Percentiles rank a stretch among this genome's conserved stretches.
phyloP scores from a whole-genome alignment of 2,797 vertebrate genomes.

The Megaceryle alcyon region DNA sequence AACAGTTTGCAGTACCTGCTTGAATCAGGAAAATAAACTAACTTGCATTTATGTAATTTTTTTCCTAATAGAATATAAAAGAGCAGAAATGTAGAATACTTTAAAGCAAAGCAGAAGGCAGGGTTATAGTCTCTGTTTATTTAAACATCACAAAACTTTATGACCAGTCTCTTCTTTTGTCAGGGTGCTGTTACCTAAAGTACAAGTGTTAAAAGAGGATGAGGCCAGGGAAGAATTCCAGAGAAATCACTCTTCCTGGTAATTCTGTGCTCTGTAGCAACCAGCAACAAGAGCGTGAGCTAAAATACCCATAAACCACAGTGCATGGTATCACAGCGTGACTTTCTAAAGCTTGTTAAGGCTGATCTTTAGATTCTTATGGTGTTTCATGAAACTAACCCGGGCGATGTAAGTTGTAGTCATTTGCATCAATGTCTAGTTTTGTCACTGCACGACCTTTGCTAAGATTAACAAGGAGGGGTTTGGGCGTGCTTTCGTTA shows the following conservation, averaged over 20 bases:
- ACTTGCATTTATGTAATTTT: fast-evolving
- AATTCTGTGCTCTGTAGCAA: slow-evolving; percentile 8
- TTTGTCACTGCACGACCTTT: neutral
- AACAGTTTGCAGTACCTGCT: neutral
- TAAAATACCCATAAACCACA: neutral
- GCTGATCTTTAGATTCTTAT: neutral
- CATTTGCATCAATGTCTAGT: neutral
- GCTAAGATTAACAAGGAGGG: neutral
- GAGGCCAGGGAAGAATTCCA: slow-evolving; percentile 56
- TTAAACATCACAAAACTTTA: neutral
- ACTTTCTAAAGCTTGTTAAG: neutral
- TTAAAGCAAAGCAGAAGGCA: neutral
- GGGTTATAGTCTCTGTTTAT: neutral
- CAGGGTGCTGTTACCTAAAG: slow-evolving; percentile 46
- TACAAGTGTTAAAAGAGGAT: slow-evolving; percentile 60
- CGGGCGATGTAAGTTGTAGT: neutral
- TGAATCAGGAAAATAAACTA: neutral
- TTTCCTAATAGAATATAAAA: neutral
- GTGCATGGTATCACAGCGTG: neutral
- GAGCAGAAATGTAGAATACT: neutral
- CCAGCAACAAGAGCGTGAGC: slow-evolving; percentile 16
- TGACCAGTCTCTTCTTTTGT: slow-evolving; percentile 42
- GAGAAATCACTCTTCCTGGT: slow-evolving; percentile 50
- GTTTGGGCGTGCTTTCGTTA: neutral
- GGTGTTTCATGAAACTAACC: neutral